Evolutionary conservation across 2,113 vertebrate species (phyloP).

Genomic region (Antechinus stuartii): DNA sequence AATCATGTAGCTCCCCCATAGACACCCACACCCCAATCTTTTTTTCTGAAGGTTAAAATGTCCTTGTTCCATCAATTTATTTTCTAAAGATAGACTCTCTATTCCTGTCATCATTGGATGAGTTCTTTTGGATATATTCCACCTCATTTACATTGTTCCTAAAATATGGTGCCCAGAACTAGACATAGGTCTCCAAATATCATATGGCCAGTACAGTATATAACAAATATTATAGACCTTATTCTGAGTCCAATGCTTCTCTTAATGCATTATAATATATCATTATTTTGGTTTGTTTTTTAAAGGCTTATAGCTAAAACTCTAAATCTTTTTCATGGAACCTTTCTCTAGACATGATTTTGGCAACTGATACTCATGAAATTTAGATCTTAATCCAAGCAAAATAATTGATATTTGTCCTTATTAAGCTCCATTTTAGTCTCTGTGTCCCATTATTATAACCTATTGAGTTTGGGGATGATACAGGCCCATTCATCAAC

Average conservation of each 20-base stretch:
- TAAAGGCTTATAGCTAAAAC: neutral
- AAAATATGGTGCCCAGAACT: conserved; percentile 39
- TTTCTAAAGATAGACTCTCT: neutral
- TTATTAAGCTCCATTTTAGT: neutral
- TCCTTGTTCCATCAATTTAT: neutral
- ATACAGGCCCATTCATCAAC: neutral
- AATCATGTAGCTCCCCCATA: neutral
- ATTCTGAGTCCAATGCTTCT: conserved; percentile 2
- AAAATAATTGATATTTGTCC: neutral
- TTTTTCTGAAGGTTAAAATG: neutral
- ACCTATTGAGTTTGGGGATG: neutral
- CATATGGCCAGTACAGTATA: neutral
- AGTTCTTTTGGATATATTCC: neutral
- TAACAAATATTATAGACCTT: conserved; percentile 12
- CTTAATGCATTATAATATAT: neutral
- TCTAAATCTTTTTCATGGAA: neutral
- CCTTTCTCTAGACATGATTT: neutral
- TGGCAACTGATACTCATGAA: neutral
- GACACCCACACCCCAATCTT: neutral
- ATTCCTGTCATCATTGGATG: neutral
- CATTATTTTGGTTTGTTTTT: conserved; percentile 5
- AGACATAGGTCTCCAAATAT: conserved; percentile 2
- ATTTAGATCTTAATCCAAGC: neutral
- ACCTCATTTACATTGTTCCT: conserved; percentile 19
- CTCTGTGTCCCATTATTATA: neutral